Evolutionary conservation across 2,888 invertebrate genomes (phyloP).

Genomic region (Monoplex corrugatus): DNA sequence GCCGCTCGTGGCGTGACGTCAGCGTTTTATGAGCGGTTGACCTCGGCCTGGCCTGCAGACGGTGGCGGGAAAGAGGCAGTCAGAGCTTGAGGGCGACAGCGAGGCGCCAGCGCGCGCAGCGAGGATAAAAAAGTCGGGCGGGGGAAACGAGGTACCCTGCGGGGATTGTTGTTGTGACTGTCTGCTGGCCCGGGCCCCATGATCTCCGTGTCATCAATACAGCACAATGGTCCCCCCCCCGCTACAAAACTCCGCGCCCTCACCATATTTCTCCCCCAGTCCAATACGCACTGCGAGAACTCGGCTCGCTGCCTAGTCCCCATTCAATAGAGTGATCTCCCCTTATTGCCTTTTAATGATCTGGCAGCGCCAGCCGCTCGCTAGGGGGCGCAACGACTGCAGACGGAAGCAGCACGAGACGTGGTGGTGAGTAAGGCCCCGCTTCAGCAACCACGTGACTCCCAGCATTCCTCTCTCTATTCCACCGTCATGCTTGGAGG

Average conservation of each 20-base stretch:
- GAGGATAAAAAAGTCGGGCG: conserved; percentile 12
- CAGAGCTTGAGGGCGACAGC: not conserved
- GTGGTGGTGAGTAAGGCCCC: not conserved
- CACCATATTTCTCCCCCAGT: too few species aligned
- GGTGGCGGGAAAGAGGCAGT: not conserved
- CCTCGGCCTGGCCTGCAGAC: not conserved
- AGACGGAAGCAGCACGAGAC: conserved; percentile 34
- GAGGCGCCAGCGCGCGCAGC: conserved; percentile 32
- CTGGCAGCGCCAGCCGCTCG: conserved; percentile 43
- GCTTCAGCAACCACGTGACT: not conserved
- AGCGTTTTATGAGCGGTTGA: not conserved
- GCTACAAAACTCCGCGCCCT: not conserved
- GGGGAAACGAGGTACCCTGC: conserved; percentile 20
- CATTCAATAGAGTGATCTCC: conserved; percentile 47
- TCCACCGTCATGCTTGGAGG: too few species aligned
- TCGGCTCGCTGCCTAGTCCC: conserved; percentile 32
- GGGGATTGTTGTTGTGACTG: conserved; percentile 28
- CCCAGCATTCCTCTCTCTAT: too few species aligned
- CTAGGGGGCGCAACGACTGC: not conserved
- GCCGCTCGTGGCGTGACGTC: not conserved
- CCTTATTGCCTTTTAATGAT: conserved; percentile 51
- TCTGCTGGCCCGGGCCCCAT: not conserved
- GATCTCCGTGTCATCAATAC: conserved; percentile 25
- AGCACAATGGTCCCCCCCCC: conserved; percentile 1
- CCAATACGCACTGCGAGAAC: not conserved